Base-by-base conservation (phyloP, 2,113 vertebrate species). In the Oophaga pumilio region DNA sequence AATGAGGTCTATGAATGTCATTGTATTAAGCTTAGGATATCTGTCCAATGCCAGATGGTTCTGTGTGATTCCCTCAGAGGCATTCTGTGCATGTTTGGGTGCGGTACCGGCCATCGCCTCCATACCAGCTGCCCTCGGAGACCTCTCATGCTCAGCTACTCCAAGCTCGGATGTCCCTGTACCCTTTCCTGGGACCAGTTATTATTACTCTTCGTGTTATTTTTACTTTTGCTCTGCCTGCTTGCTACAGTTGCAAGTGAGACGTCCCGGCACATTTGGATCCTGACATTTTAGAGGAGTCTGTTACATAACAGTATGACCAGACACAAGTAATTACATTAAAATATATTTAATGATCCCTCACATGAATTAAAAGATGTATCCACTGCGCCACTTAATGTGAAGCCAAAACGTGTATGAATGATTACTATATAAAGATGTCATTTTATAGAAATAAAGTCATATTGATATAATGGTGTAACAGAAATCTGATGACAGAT, bases 141-240 rank as follows among this genome's bases (percentile, higher is more conserved):
- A 68, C 14, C 12, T 33, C 26, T 64, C 8, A 22, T 73, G 8
- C 60, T 22, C 68, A 68, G 82, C 57, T 0, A 6, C 69, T 89
- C 85, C 57, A 88, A 89, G 90, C 92, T 93, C 92, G 69, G 85
- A 86, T 94, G 93, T 93, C 93, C 82, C 86, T 0, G 1, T 93
- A 93, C 93, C 93, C 92, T 94, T 93, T 92, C 89, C 78, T 76
- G 57, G 89, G 88, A 86, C 85, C 89, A 1, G 8, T 78, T 85
- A 71, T 3, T 13, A 12, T 22, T 76, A 90, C 69, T 84, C 86
- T 49, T 10, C 1, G 8, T 49, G 90, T 76, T 90, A 90, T 89
- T 89, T 89, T 85, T 89, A 22, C 60, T 50, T 73, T 15, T 64
- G 88, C 69, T 33, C 91, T 89, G 89, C 90, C 92, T 91, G 91